phyloP scores from a whole-genome alignment of 2,113 vertebrate genomes.

The Crotalus viridis region DNA sequence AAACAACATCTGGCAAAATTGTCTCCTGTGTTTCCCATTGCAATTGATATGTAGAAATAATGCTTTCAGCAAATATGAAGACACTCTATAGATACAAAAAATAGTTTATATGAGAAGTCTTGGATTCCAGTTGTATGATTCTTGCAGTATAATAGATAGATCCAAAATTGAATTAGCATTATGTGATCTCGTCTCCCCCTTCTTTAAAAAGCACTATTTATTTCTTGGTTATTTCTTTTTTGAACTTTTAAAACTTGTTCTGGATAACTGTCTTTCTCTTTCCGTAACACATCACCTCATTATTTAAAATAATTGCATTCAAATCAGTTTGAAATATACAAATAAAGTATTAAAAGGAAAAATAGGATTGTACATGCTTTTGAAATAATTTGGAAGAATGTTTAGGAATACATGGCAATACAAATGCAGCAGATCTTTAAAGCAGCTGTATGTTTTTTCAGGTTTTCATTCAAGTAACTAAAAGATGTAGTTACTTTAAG shows the following conservation, averaged over 20 bases:
- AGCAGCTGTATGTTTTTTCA: background rate
- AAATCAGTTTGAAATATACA: background rate
- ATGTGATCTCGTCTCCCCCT: background rate
- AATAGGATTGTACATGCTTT: background rate
- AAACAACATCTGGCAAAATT: background rate
- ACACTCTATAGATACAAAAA: background rate
- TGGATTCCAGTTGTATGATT: background rate
- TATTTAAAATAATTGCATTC: background rate
- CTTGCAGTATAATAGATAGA: background rate
- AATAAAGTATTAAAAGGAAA: background rate
- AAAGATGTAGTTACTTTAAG: background rate
- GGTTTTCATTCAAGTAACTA: background rate
- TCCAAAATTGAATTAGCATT: background rate
- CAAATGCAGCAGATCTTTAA: background rate
- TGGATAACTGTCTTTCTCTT: too few relatives aligned
- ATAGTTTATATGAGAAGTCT: background rate
- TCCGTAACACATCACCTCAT: background rate
- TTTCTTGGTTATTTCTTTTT: background rate
- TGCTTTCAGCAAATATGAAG: background rate
- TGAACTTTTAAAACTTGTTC: background rate
- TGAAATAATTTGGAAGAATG: background rate
- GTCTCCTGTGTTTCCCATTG: background rate
- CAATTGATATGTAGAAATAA: background rate
- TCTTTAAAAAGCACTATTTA: background rate
- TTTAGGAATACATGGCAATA: background rate